Base-by-base conservation (phyloP, 2,888 invertebrate species). In the Eremobia ochroleuca region DNA sequence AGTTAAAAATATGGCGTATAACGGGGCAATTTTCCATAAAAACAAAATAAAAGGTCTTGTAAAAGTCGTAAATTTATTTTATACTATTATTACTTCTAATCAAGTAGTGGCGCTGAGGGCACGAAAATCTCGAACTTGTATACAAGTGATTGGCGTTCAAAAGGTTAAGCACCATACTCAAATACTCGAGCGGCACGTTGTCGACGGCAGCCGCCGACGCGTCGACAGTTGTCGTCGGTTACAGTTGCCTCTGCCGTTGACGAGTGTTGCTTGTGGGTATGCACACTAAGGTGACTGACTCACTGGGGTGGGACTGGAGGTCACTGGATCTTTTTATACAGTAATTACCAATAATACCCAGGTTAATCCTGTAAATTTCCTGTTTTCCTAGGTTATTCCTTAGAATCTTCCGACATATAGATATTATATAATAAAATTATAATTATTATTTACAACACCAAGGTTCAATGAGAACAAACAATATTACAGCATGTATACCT, bases 401-500 rank as follows among this genome's bases (percentile, higher is more conserved):
- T 15, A 64, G 4, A 62, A 62, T 61, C 11, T 61, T 25, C 34
- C 13, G 13, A 61, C 11, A 34, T 21, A 21, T 34, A 61, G 25
- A 61, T 4, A 34, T 13, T 5, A 25, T 2, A 61, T 25, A 25
- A 34, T 9, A 18, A 4, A 3, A 59, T 52, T 25, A 18, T 61
- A 21, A 31, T 61, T 18, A 18, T 77, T 58, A 65, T 65, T 34
- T 2, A 61, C 52, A 25, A 69, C 31, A 68, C 15, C 13, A 40
- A 66, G 40, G 64, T 69, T 55, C 66, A 68, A 79, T 71, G 64
- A 73, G 49, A 73, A 85, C 70, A 78, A 75, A 52, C 64, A 79
- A 82, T 76, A 79, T 79, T 82, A 81, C 75, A 79, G 66, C 61
- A 73, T 15, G 40, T 74, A 68, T 86, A 97, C 97, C 95, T 98